Conservation (phyloP, 1,140 invertebrate genomes). For the Drosophila subpulchrella region DNA sequence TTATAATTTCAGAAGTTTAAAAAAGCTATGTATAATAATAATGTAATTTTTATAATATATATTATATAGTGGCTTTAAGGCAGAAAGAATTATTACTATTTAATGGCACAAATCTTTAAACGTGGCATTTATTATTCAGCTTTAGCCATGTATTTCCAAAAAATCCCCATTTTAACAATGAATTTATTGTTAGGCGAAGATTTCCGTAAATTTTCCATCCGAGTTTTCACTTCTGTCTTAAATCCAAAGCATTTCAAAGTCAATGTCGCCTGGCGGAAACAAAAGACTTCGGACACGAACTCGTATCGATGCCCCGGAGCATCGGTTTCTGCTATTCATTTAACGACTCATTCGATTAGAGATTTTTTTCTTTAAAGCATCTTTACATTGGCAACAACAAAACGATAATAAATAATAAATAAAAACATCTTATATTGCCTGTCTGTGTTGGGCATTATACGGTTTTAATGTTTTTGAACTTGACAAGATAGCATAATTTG, state of each 20-base stretch:
- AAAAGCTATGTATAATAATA: neutral
- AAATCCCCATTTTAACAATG: conserved; percentile 18
- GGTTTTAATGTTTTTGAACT: conserved; percentile 77
- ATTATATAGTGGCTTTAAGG: neutral
- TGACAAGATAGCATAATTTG: conserved; percentile 73
- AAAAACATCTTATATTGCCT: conserved; percentile 11
- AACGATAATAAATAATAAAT: conserved; percentile 15
- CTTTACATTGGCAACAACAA: conserved; percentile 53
- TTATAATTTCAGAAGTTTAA: neutral
- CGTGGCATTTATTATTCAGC: neutral
- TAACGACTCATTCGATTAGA: conserved; percentile 73
- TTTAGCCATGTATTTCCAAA: conserved; percentile 6
- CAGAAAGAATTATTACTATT: neutral
- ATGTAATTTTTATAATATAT: neutral
- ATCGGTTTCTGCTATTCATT: conserved; percentile 40
- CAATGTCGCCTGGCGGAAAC: conserved; percentile 63
- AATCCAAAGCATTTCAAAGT: conserved; percentile 57
- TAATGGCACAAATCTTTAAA: neutral
- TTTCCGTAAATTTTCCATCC: conserved; percentile 48
- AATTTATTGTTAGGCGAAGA: conserved; percentile 24
- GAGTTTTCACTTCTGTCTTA: conserved; percentile 44
- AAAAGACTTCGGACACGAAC: conserved; percentile 79
- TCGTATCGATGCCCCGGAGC: conserved; percentile 27
- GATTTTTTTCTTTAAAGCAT: conserved; percentile 35
- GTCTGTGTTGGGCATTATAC: conserved; percentile 49